phyloP scores from a whole-genome alignment of 2,888 invertebrate species.

The Nomada flava region DNA sequence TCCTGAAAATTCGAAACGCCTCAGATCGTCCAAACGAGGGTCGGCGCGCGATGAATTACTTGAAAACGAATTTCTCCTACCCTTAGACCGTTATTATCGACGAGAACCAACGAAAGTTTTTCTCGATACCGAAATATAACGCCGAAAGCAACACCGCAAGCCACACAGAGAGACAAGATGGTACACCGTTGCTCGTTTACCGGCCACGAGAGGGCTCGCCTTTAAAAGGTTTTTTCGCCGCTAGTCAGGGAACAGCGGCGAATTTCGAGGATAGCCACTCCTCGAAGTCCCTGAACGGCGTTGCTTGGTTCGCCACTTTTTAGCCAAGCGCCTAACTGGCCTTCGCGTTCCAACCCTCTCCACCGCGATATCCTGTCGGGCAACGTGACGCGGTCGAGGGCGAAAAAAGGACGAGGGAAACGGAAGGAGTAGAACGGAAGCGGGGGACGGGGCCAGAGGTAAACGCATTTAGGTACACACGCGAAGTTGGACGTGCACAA shows the following conservation, averaged over 20 bases:
- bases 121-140: not conserved
- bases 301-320: conserved; percentile 26
- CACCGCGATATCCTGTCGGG: not conserved
- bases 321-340: conserved; percentile 34
- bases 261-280: conserved; percentile 62
- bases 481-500: conserved; percentile 59
- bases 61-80: conserved; percentile 2
- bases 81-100: not conserved
- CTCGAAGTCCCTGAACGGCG: conserved; percentile 77
- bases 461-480: conserved; percentile 46
- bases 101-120: not conserved
- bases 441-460: not conserved
- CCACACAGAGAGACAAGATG: not conserved
- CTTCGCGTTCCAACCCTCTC: conserved; percentile 18
- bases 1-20: not conserved
- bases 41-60: conserved; percentile 15
- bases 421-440: not conserved
- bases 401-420: not conserved
- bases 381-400: not conserved
- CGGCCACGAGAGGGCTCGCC: not conserved
- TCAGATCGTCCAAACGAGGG: not conserved
- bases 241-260: conserved; percentile 7
- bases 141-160: not conserved
- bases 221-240: conserved; percentile 46
- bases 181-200: conserved; percentile 26